phyloP scores from a whole-genome alignment of 2,888 invertebrate species.

The Petrolisthes manimaculis region DNA sequence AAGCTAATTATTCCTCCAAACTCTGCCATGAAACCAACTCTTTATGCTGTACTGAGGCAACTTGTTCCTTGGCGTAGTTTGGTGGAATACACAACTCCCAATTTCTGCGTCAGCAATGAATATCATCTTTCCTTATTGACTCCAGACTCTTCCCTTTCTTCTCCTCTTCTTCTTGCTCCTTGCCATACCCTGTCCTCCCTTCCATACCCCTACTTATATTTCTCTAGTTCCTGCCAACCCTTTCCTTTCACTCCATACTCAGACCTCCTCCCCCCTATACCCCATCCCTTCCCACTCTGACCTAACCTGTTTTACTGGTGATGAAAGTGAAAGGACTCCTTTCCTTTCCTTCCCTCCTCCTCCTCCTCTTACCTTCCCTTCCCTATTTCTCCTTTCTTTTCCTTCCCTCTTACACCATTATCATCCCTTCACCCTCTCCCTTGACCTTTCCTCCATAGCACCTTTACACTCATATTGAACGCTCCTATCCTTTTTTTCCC shows the following conservation, averaged over 20 bases:
- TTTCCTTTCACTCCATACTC: not conserved
- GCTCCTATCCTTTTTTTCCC: not conserved
- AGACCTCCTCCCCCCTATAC: not conserved
- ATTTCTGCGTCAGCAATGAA: too few relatives aligned
- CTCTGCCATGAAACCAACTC: too few relatives aligned
- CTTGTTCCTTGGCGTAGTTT: too few relatives aligned
- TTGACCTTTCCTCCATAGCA: not conserved
- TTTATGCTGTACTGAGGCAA: too few relatives aligned
- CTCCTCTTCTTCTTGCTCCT: too few relatives aligned
- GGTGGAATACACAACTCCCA: too few relatives aligned
- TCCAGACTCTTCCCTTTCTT: not conserved
- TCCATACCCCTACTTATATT: not conserved
- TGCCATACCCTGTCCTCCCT: too few relatives aligned
- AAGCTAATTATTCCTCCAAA: too few relatives aligned
- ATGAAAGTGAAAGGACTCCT: slow-evolving; percentile 10
- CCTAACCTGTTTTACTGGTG: slow-evolving; percentile 3
- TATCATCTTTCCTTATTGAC: too few relatives aligned
- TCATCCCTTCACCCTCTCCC: not conserved
- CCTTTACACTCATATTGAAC: not conserved
- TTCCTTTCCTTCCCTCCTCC: not conserved
- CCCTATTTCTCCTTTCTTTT: not conserved
- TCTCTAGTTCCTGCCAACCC: not conserved
- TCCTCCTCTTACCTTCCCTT: slow-evolving; percentile 10
- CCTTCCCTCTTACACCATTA: not conserved
- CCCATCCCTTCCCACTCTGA: not conserved